Evolutionary conservation across 2,797 vertebrate species (phyloP), one percentile per base, ranked within the genome.

Genomic region (Parauchenoglanis punctatus): DNA sequence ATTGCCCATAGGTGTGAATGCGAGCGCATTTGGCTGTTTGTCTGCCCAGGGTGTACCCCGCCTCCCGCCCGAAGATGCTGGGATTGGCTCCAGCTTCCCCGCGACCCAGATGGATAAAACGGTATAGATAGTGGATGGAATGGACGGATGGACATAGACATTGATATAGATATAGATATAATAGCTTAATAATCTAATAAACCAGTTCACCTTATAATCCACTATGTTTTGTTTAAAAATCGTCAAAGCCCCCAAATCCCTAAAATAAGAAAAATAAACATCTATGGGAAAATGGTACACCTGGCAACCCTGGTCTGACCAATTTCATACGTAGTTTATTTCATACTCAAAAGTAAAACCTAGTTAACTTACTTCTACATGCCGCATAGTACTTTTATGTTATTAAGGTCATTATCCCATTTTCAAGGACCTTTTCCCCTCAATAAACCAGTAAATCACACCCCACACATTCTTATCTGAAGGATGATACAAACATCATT

Each of bases 381-480:
- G n/a, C 20, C 28, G 10, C 18, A 52, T 15, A 7, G 18, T 83
- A 63, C 31, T 86, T 84, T n/a, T 65, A 61, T 31, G 52, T 59
- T 44, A 81, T 87, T 52, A 83, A 78, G 59, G 35, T 46, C 31
- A 78, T 63, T 68, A 86, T 58, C 65, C 44, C 11, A 8, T 54
- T 52, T 61, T 25, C 67, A 52, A 61, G 67, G 11, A 63, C 68
- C 52, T 25, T 75, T 72, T 11, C n/a, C 46, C 59, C n/a, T 76
- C 56, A 17, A 78, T 88, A 83, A 77, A 70, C 65, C 18, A 25
- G 63, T 18, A 81, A 20, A 31, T 52, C n/a, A 76, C 70, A 77
- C 59, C 52, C 59, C 86, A 61, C 56, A 46, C 83, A 52, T 84
- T 80, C 86, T 89, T 65, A 80, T 88, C 72, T 87, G 28, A 85